Base-by-base conservation (phyloP, 2,113 vertebrate genomes). In the Oplegnathus fasciatus region DNA sequence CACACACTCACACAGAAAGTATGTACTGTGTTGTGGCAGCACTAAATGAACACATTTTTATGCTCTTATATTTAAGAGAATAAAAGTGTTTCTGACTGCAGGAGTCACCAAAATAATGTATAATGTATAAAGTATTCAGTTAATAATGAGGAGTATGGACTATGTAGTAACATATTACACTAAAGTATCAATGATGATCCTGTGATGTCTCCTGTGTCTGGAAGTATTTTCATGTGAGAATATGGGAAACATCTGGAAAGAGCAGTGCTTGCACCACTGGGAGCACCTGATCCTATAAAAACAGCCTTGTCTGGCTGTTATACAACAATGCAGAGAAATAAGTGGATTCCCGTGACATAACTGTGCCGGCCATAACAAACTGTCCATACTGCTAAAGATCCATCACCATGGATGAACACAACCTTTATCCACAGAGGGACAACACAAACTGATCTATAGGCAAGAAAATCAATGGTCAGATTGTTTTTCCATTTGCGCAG, bases 191-290 rank as follows among this genome's bases (percentile, higher is more conserved):
- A 3, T 24, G 70, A 75, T 9, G 1, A 61, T 60, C 18, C 3
- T 26, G 9, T 67, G 52, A 78, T 5, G 52, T 69, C 14, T 37
- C 58, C 46, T 30, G 67, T 44, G 50, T 77, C 66, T 77, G 44
- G 37, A 68, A 52, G 34, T n/a, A 40, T 79, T 80, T 78, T 40
- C 55, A 85, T 50, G 52, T 75, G 70, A 70, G 34, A 48, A 62
- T 58, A 44, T 60, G n/a, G 34, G 34, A 86, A 78, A 79, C 48
- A 65, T 84, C 54, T 86, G 78, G 71, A 58, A 78, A 44, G 46
- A 75, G 54, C 10, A 34, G 26, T 2, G 9, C 6, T 40, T 26
- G 48, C 24, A 58, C n/a, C 52, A 52, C 34, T 44, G 30, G 58
- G 50, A 79, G 42, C 70, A 58, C 9, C 57, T 71, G 44, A 70